Percentiles rank a stretch among this genome's conserved stretches.
Evolutionary conservation across 2,113 vertebrate genomes (phyloP).

Genomic region (Synchiropus splendidus): DNA sequence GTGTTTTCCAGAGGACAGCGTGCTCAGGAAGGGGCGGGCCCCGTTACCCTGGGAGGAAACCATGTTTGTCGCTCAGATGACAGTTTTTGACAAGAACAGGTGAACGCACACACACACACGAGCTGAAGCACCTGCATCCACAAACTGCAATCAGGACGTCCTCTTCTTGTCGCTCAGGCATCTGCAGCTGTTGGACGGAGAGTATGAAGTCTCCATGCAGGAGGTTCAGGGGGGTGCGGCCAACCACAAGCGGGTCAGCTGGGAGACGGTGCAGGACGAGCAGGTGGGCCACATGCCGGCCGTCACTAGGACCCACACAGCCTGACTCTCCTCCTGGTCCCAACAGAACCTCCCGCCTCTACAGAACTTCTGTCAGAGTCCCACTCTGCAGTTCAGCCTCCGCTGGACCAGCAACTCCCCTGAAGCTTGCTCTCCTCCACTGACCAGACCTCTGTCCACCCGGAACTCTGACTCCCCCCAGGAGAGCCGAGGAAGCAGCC

Average conservation of each 20-base stretch:
- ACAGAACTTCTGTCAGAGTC: constrained; percentile 98
- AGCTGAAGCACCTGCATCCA: not conserved
- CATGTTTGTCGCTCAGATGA: constrained; percentile 95
- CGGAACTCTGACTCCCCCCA: constrained; percentile 87
- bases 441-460: constrained; percentile 89
- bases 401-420: constrained; percentile 84
- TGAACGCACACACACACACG: constrained; percentile 33
- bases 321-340: not conserved
- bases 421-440: constrained; percentile 82
- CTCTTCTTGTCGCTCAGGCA: constrained; percentile 64
- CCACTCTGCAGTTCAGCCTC: constrained; percentile 93
- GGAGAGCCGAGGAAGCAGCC: constrained; percentile 75
- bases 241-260: constrained; percentile 92
- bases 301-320: too few species aligned
- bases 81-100: constrained; percentile 98
- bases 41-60: constrained; percentile 81
- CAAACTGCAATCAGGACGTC: too few species aligned
- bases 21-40: constrained; percentile 82
- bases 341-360: constrained; percentile 86
- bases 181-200: constrained; percentile 90
- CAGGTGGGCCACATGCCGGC: constrained; percentile 72
- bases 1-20: constrained; percentile 71
- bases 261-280: constrained; percentile 95
- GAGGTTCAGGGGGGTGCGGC: constrained; percentile 93
- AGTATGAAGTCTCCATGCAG: constrained; percentile 98